phyloP scores from a whole-genome alignment of 2,888 invertebrate genomes.

The Taphrorychus bicolor region DNA sequence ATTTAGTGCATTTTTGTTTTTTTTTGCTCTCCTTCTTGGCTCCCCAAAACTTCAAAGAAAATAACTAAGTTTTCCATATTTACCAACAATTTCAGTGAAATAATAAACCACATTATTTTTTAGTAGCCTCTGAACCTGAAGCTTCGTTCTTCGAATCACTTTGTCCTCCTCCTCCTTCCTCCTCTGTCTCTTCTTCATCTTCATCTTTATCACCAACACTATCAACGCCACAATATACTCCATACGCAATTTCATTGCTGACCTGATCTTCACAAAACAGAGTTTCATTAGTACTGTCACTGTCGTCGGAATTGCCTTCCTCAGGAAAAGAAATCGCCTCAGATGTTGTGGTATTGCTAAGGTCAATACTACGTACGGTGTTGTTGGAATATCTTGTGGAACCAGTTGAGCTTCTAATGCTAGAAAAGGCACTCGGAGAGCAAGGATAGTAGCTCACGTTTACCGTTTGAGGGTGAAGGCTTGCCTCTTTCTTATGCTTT shows the following conservation, averaged over 20 bases:
- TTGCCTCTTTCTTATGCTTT: constrained; percentile 7
- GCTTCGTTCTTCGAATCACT: not conserved
- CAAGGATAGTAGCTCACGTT: constrained; percentile 39
- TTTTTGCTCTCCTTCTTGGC: too few species aligned
- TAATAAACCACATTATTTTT: too few species aligned
- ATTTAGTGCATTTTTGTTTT: too few species aligned
- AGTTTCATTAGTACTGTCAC: constrained; percentile 9
- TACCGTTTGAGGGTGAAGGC: constrained; percentile 39
- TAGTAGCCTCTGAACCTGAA: too few species aligned
- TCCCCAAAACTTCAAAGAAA: too few species aligned
- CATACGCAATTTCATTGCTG: constrained; percentile 22
- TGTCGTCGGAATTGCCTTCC: constrained; percentile 11
- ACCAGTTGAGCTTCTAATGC: constrained; percentile 22
- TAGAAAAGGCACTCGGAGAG: constrained; percentile 32
- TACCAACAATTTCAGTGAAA: too few species aligned
- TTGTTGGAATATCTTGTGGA: constrained; percentile 20
- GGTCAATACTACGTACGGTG: constrained; percentile 19
- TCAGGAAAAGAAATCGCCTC: constrained; percentile 27
- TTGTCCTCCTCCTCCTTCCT: not conserved
- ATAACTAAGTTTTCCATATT: too few species aligned
- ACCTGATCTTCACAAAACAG: constrained; percentile 8
- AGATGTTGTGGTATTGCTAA: constrained; percentile 30
- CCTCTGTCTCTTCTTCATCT: constrained; percentile 8
- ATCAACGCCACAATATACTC: constrained; percentile 25
- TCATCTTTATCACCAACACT: constrained; percentile 13